Evolutionary conservation across 2,797 vertebrate genomes (phyloP), one percentile per base, ranked within the genome.

Genomic region (Smutsia gigantea): DNA sequence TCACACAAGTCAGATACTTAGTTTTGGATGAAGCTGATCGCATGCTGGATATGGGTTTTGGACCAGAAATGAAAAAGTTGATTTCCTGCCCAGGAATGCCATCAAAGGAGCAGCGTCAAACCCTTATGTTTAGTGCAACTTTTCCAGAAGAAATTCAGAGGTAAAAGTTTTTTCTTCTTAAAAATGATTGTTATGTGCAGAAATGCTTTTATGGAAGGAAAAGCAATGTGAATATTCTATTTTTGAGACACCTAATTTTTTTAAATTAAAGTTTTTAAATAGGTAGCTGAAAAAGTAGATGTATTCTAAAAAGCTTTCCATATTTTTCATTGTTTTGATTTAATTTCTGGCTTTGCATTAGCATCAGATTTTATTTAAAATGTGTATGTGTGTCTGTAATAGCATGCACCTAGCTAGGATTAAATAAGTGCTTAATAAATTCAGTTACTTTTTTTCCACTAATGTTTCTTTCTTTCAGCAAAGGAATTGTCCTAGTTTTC

Each of bases 11-110:
- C 90, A 99, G 98, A 1, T 99, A 99, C 39, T 92, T 99, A 92
- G 99, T 99, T 75, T 97, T 99, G 95, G 99, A 99, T 96, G 99
- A 99, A 98, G 99, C 99, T 0, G 99, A 99, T 97, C 98, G 99
- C 19, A 99, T 99, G 99, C 96, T 99, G 98, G 99, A 99, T 96
- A 99, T 99, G 99, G 99, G 99, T 2, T 99, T 99, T 98, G 99
- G 99, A 74, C 98, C 98, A 0, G 99, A 99, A 46, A 99, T 99
- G 98, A 99, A 99, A n/a, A 99, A 98, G 68, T 95, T 99, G 96
- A 98, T 99, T 87, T 98, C 97, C 77, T 98, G 98, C n/a, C 98
- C 99, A 23, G 99, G 98, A 63, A 99, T 99, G 99, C 99, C 99
- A 0, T 5, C 98, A 31, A 99, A 99, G 97, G 99, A 99, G n/a